phyloP scores from a whole-genome alignment of 2,888 invertebrate species.

The Orthosia cruda region DNA sequence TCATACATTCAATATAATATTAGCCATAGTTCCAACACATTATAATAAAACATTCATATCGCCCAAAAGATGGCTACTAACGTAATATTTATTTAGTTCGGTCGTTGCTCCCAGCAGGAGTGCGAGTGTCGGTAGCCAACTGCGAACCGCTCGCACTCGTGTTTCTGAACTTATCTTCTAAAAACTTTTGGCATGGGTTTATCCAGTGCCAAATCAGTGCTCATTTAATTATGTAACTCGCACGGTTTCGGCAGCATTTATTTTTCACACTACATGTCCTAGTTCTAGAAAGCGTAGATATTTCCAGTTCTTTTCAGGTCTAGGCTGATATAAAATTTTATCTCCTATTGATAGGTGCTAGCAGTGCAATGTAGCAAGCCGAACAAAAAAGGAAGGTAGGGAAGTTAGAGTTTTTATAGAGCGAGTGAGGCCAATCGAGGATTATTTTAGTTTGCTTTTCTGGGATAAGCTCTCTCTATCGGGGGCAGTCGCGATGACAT shows the following conservation, averaged over 20 bases:
- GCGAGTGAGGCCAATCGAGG: constrained; percentile 52
- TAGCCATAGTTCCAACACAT: background rate
- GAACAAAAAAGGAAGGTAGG: constrained; percentile 37
- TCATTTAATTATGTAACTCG: constrained; percentile 51
- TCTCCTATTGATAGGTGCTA: constrained; percentile 50
- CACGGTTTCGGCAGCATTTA: constrained; percentile 38
- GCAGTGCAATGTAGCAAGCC: constrained; percentile 36
- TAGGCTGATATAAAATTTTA: constrained; percentile 47
- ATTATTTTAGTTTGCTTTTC: constrained; percentile 60
- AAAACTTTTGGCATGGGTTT: constrained; percentile 52
- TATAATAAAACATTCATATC: background rate
- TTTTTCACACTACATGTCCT: constrained; percentile 32
- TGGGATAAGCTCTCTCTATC: constrained; percentile 36
- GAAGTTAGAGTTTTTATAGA: constrained; percentile 45
- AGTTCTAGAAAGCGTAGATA: constrained; percentile 7
- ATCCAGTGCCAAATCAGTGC: constrained; percentile 54
- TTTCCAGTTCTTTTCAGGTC: constrained; percentile 39
- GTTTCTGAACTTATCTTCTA: constrained; percentile 49
- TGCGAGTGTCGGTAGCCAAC: constrained; percentile 41
- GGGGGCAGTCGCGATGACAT: constrained; percentile 3
- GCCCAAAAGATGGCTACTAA: constrained; percentile 1
- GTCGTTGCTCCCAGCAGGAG: constrained; percentile 31
- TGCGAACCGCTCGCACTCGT: constrained; percentile 49
- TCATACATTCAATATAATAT: background rate
- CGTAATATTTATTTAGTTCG: constrained; percentile 23